These are phyloP conservation scores for Mesodorylaimus sp. DNA, from an alignment of 2,888 invertebrate species.

Conservation along the genomic window DNA sequence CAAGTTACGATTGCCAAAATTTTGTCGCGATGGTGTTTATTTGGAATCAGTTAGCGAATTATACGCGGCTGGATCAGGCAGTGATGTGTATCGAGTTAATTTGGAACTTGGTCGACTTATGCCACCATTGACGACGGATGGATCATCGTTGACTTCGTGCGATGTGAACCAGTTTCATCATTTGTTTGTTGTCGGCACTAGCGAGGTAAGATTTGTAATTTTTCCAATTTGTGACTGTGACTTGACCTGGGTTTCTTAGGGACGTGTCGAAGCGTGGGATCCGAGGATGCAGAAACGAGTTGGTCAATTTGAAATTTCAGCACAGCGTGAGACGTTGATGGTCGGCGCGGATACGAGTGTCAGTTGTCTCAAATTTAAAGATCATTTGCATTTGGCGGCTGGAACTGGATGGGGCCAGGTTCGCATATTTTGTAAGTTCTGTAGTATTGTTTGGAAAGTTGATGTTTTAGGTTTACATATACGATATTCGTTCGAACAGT, in stretches of 20 bases:
- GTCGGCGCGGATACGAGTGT: too few relatives aligned
- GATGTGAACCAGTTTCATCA: constrained; percentile 71
- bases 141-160: constrained; percentile 49
- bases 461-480: constrained; percentile 45
- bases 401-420: constrained; percentile 87
- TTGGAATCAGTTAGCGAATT: constrained; percentile 75
- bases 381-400: constrained; percentile 48
- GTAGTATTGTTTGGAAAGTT: constrained; percentile 1
- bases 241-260: constrained; percentile 32
- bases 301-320: constrained; percentile 66
- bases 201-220: constrained; percentile 39
- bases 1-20: constrained; percentile 72
- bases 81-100: constrained; percentile 78
- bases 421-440: constrained; percentile 10
- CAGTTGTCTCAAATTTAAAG: constrained; percentile 36
- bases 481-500: constrained; percentile 75
- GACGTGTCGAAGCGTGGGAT: constrained; percentile 90
- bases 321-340: too few relatives aligned
- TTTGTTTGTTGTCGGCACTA: constrained; percentile 63
- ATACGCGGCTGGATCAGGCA: constrained; percentile 68
- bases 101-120: constrained; percentile 84
- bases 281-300: constrained; percentile 58
- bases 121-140: constrained; percentile 54
- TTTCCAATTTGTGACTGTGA: constrained; percentile 2
- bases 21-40: constrained; percentile 80